Evolutionary conservation across 92 coral and sea anemone genomes (phyloP).

Genomic region (Zoanthus solanderi): DNA sequence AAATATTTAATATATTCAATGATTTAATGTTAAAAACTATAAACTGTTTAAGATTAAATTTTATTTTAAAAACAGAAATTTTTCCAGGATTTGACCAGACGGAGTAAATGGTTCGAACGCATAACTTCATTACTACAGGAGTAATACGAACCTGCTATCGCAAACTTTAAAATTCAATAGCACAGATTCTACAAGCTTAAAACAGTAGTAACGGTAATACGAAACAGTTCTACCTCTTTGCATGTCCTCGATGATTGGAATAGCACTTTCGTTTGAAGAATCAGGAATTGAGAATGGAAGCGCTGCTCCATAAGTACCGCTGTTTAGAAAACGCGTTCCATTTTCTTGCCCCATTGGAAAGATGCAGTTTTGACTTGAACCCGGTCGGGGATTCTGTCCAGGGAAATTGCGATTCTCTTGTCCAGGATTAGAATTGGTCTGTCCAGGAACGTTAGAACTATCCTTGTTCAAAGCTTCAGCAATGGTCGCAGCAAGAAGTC

Average conservation of each 20-base stretch:
- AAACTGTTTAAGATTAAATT: too few species aligned
- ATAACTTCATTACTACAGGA: too few species aligned
- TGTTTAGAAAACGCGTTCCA: neutral
- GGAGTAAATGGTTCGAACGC: too few species aligned
- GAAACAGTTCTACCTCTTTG: neutral
- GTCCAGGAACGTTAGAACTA: constrained; percentile 12
- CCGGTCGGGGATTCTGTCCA: constrained; percentile 8
- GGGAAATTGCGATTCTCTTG: neutral
- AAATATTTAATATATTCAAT: too few species aligned
- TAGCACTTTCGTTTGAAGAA: neutral
- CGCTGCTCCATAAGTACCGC: constrained; percentile 25
- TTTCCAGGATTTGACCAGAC: too few species aligned
- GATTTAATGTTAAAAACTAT: too few species aligned
- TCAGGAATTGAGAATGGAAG: constrained; percentile 16
- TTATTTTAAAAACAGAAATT: too few species aligned
- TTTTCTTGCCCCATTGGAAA: neutral
- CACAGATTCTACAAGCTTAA: too few species aligned
- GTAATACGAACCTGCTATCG: too few species aligned
- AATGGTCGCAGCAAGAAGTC: constrained; percentile 16
- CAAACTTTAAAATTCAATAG: too few species aligned
- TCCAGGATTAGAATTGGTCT: neutral
- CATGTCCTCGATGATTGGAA: constrained; percentile 18
- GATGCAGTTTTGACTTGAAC: neutral
- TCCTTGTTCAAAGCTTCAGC: constrained; percentile 16
- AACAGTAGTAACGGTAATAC: neutral